Evolutionary conservation across 2,888 invertebrate species (phyloP).

Genomic region (Agriotes lineatus): DNA sequence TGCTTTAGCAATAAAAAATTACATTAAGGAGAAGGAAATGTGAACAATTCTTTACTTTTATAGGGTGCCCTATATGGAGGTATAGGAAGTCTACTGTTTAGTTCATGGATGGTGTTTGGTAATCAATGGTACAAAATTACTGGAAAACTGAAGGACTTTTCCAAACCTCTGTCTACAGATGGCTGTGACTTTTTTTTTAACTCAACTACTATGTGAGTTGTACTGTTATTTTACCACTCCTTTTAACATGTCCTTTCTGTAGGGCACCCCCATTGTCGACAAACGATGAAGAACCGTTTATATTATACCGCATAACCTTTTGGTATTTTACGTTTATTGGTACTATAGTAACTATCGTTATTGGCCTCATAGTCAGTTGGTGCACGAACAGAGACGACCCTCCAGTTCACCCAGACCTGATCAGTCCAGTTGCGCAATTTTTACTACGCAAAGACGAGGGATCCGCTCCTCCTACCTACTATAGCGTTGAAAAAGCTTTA

Average conservation of each 20-base stretch:
- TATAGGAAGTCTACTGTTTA: constrained; percentile 39
- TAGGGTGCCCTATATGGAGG: constrained; percentile 48
- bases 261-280: not conserved
- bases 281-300: constrained; percentile 22
- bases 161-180: constrained; percentile 36
- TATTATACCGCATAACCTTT: constrained; percentile 46
- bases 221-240: not conserved
- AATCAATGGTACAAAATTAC: constrained; percentile 36
- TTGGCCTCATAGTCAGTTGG: constrained; percentile 40
- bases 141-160: constrained; percentile 25
- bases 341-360: constrained; percentile 22
- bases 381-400: constrained; percentile 61
- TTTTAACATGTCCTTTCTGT: not conserved
- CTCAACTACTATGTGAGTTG: constrained; percentile 7
- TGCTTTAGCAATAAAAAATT: too few species aligned
- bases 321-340: constrained; percentile 44
- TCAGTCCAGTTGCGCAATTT: constrained; percentile 65
- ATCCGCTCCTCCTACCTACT: constrained; percentile 23
- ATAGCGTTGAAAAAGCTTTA: constrained; percentile 39
- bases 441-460: constrained; percentile 18
- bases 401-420: constrained; percentile 72
- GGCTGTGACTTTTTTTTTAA: constrained; percentile 40
- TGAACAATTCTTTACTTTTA: not conserved
- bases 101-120: constrained; percentile 44
- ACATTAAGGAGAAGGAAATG: not conserved